Percentiles rank a stretch among this genome's conserved stretches.
phyloP scores from a whole-genome alignment of 2,797 vertebrate species.

The Sebastes iracundus region DNA sequence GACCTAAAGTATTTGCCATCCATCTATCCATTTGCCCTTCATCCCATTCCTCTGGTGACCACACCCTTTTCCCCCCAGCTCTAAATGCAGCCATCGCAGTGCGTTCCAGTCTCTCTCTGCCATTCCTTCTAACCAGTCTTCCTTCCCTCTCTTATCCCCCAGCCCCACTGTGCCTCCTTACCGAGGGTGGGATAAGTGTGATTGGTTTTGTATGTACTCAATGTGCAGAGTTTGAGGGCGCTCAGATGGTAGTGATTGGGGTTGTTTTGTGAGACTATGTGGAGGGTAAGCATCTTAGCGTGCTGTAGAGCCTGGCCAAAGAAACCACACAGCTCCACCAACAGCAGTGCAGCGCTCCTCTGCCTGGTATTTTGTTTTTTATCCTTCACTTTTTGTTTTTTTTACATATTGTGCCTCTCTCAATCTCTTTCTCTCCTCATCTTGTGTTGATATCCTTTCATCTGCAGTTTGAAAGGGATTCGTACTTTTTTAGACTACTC shows the following conservation, averaged over 20 bases:
- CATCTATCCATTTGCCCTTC: slow-evolving; percentile 53
- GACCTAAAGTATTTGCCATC: slow-evolving; percentile 66
- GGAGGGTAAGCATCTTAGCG: slow-evolving; percentile 79
- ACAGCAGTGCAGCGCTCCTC: slow-evolving; percentile 53
- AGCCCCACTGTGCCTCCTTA: slow-evolving; percentile 47
- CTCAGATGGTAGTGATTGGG: slow-evolving; percentile 85
- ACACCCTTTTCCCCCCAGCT: slow-evolving; percentile 44
- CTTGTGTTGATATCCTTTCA: slow-evolving; percentile 40
- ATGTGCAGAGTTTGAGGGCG: slow-evolving; percentile 66
- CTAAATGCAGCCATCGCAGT: slow-evolving; percentile 31
- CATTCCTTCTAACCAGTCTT: slow-evolving; percentile 55
- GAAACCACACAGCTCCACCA: slow-evolving; percentile 78
- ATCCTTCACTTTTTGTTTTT: slow-evolving; percentile 23
- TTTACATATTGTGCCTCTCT: slow-evolving; percentile 28
- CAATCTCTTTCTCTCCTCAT: slow-evolving; percentile 34
- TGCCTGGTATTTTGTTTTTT: slow-evolving; percentile 40
- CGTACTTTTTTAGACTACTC: slow-evolving; percentile 26
- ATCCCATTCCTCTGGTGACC: slow-evolving; percentile 57
- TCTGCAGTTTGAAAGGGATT: slow-evolving; percentile 46
- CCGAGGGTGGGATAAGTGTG: slow-evolving; percentile 68
- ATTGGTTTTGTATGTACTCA: slow-evolving; percentile 73
- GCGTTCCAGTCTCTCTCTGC: slow-evolving; percentile 34
- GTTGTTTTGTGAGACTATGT: slow-evolving; percentile 76
- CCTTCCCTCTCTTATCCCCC: slow-evolving; percentile 32
- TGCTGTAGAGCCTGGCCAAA: slow-evolving; percentile 76